phyloP scores from a whole-genome alignment of 2,888 invertebrate species.

The Sarcophaga caerulescens region DNA sequence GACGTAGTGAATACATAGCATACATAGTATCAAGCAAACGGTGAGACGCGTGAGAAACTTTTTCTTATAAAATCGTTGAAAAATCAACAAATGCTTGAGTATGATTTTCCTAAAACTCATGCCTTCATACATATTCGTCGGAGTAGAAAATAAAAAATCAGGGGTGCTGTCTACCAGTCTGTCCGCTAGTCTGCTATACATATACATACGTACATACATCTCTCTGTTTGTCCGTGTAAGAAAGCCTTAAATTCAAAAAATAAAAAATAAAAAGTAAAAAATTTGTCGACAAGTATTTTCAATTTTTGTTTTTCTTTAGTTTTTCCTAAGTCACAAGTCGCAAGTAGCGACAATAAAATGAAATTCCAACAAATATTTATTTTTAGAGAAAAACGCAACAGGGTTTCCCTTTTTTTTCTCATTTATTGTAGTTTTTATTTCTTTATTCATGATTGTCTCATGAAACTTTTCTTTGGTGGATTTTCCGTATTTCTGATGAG shows the following conservation, averaged over 20 bases:
- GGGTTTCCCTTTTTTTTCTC: not conserved
- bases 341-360: too few relatives aligned
- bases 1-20: not conserved
- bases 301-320: too few relatives aligned
- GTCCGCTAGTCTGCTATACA: not conserved
- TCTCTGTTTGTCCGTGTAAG: not conserved
- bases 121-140: not conserved
- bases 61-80: slow-evolving; percentile 53
- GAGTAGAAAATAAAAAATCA: slow-evolving; percentile 18
- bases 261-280: not conserved
- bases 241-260: slow-evolving; percentile 43
- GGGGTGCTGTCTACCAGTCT: slow-evolving; percentile 35
- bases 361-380: slow-evolving; percentile 4
- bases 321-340: too few relatives aligned
- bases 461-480: not conserved
- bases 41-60: slow-evolving; percentile 63
- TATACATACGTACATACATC: too few relatives aligned
- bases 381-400: slow-evolving; percentile 38
- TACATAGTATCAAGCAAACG: not conserved
- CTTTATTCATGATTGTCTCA: slow-evolving; percentile 3
- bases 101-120: slow-evolving; percentile 50
- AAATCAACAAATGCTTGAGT: slow-evolving; percentile 52
- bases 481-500: too few relatives aligned
- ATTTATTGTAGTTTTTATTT: slow-evolving; percentile 29
- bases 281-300: not conserved